These are phyloP conservation scores for Ichneumoninae sp. DNA, from an alignment of 2,888 invertebrate species.

Conservation along the genomic window DNA sequence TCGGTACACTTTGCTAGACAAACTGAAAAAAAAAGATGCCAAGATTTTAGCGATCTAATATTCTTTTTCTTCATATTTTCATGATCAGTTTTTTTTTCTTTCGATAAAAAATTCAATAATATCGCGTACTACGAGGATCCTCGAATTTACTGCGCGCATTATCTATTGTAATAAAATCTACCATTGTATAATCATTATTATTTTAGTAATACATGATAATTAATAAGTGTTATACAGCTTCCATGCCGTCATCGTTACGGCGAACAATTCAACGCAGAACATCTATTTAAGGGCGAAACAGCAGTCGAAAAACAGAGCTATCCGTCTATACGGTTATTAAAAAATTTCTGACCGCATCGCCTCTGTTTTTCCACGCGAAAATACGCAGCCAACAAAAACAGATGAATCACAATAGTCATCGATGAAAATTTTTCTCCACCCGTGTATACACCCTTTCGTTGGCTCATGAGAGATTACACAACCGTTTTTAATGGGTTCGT, in stretches of 20 bases:
- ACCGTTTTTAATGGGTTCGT: conserved; percentile 15
- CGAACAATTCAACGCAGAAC: too few relatives aligned
- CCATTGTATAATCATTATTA: too few relatives aligned
- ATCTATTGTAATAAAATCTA: neutral
- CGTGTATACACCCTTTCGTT: neutral
- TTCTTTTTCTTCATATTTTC: too few relatives aligned
- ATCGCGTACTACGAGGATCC: too few relatives aligned
- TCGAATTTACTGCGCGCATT: neutral
- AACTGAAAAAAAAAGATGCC: too few relatives aligned
- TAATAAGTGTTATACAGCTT: neutral
- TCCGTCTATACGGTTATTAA: neutral
- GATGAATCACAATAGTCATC: neutral
- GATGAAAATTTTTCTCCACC: too few relatives aligned
- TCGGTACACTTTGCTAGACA: neutral
- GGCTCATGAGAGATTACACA: neutral
- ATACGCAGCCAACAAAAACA: neutral
- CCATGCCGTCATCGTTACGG: neutral
- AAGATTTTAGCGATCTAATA: too few relatives aligned
- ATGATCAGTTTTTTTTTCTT: neutral
- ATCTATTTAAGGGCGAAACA: neutral
- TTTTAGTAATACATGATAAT: neutral
- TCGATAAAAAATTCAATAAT: neutral
- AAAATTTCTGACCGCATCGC: neutral
- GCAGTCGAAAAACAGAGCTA: neutral
- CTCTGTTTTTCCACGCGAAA: neutral